Conservation (phyloP, 2,797 vertebrate genomes). For the Brachyalestes nurse region DNA sequence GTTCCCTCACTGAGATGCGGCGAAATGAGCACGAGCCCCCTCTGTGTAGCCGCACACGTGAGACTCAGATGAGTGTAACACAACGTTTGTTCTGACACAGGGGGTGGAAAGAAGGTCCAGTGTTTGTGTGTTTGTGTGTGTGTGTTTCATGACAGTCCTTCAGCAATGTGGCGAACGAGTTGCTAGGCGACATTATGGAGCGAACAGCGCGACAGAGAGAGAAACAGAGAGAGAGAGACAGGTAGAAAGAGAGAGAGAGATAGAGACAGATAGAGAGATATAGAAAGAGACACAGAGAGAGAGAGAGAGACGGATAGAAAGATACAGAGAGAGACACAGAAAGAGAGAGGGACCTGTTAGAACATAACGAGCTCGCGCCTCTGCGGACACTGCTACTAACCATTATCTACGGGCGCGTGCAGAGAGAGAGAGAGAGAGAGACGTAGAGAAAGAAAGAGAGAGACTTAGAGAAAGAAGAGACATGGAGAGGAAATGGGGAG, state of each 20-base stretch:
- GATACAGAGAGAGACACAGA: too few relatives aligned
- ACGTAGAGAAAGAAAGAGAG: not conserved
- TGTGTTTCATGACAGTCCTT: constrained; percentile 13
- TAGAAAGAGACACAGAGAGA: constrained; percentile 62
- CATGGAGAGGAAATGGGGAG: not conserved
- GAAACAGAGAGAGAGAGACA: constrained; percentile 56
- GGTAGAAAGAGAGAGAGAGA: too few relatives aligned
- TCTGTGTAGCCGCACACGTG: not conserved
- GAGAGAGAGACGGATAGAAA: too few relatives aligned
- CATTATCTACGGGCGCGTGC: constrained; percentile 65
- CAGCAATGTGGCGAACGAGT: constrained; percentile 32
- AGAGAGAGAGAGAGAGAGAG: not conserved
- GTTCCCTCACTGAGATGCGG: constrained; percentile 26
- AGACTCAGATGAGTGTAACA: constrained; percentile 2
- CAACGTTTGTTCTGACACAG: not conserved
- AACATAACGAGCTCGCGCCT: constrained; percentile 57
- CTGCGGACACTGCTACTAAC: constrained; percentile 47
- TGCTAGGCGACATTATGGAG: constrained; percentile 44
- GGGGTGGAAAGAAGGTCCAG: not conserved
- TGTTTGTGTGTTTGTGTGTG: not conserved
- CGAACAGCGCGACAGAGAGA: constrained; percentile 55
- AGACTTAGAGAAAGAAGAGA: not conserved
- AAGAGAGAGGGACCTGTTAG: constrained; percentile 65
- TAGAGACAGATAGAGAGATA: too few relatives aligned
- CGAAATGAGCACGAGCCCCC: constrained; percentile 39